These are phyloP conservation scores for Cheilosia grossa DNA, from an alignment of 2,888 invertebrate genomes.

Conservation along the genomic window DNA sequence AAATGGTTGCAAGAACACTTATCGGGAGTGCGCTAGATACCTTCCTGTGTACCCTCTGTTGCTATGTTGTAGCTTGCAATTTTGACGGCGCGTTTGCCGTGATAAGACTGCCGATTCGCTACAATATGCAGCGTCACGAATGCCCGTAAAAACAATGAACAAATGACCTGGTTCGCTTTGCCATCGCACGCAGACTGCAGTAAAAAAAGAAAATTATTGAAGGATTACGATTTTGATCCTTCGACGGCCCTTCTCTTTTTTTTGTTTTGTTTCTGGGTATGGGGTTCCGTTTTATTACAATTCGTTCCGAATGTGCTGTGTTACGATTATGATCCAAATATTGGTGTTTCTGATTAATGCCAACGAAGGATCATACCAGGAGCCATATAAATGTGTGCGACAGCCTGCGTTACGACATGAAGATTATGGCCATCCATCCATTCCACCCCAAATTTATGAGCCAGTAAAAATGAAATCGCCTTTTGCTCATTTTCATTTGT, in stretches of 20 bases:
- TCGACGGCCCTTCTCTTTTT: slow-evolving; percentile 11
- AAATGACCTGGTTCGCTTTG: slow-evolving; percentile 19
- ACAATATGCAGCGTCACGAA: slow-evolving; percentile 64
- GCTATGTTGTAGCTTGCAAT: slow-evolving; percentile 45
- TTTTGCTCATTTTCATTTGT: slow-evolving; percentile 40
- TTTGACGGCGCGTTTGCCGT: slow-evolving; percentile 13
- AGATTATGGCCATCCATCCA: slow-evolving; percentile 63
- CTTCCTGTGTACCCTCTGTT: slow-evolving; percentile 56
- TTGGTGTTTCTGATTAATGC: slow-evolving; percentile 75
- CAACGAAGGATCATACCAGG: slow-evolving; percentile 64
- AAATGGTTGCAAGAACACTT: slow-evolving; percentile 66
- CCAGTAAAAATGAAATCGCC: slow-evolving; percentile 68
- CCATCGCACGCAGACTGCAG: slow-evolving; percentile 40
- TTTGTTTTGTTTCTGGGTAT: neutral
- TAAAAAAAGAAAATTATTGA: slow-evolving; percentile 33
- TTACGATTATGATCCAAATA: slow-evolving; percentile 75
- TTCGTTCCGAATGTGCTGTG: slow-evolving; percentile 68
- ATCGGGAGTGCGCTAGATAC: slow-evolving; percentile 40
- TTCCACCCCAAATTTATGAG: slow-evolving; percentile 73
- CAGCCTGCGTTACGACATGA: slow-evolving; percentile 70
- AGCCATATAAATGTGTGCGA: slow-evolving; percentile 41
- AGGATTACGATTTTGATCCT: slow-evolving; percentile 59
- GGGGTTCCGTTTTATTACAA: slow-evolving; percentile 60
- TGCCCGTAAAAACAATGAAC: slow-evolving; percentile 19
- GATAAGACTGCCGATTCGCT: slow-evolving; percentile 26